phyloP scores from a whole-genome alignment of 1,140 invertebrate species.

The Conus ventricosus region DNA sequence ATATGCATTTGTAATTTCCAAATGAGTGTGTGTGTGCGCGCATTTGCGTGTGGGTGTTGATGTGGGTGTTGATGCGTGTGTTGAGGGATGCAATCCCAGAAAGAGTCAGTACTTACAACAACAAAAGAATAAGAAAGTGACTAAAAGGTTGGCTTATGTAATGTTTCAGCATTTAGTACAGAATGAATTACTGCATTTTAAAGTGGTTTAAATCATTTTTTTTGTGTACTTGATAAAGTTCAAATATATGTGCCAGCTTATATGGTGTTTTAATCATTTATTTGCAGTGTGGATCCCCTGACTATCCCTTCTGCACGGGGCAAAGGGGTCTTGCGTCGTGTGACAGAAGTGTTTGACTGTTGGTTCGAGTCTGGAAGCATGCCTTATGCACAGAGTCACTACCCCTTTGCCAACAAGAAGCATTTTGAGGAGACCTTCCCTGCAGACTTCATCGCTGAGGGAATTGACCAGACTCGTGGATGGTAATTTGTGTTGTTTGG shows the following conservation, averaged over 20 bases:
- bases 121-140: no score
- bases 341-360: conserved; percentile 98
- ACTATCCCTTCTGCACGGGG: conserved; percentile 95
- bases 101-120: no score
- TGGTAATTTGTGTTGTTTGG: conserved; percentile 79
- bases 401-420: conserved; percentile 91
- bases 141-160: no score
- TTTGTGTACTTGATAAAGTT: no score
- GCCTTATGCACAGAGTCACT: conserved; percentile 98
- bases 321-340: conserved; percentile 86
- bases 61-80: no score
- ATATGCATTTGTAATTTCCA: no score
- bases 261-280: background rate
- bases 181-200: no score
- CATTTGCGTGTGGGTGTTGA: no score
- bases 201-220: no score
- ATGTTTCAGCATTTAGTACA: no score
- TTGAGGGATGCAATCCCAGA: no score
- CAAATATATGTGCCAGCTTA: background rate
- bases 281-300: conserved; percentile 87
- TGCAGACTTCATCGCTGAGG: conserved; percentile 99
- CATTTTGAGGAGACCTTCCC: conserved; percentile 96
- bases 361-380: conserved; percentile 99
- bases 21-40: no score
- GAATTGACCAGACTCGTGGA: conserved; percentile 98